Conservation (phyloP, 2,888 invertebrate species). For the Eupithecia exiguata region DNA sequence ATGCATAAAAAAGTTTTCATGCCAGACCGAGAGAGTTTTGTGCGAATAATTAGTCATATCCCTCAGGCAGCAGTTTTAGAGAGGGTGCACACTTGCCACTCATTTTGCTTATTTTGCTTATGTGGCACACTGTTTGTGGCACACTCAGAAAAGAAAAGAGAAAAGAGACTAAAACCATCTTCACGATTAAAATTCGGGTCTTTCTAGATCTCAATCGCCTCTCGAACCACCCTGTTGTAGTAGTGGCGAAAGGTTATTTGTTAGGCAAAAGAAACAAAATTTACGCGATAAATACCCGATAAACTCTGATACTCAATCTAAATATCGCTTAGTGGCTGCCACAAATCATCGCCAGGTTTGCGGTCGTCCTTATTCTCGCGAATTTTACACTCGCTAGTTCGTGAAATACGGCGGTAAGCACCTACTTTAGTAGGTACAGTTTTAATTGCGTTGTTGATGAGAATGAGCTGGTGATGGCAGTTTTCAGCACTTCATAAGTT, state of each 20-base stretch:
- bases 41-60: constrained; percentile 9
- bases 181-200: too few species aligned
- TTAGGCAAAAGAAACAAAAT: too few species aligned
- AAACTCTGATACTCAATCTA: background rate
- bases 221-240: too few species aligned
- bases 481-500: constrained; percentile 3
- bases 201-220: too few species aligned
- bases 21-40: constrained; percentile 1
- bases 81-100: background rate
- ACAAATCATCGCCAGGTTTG: background rate
- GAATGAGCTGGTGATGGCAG: constrained; percentile 8
- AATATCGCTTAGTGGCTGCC: background rate
- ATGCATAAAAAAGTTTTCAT: constrained; percentile 13
- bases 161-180: too few species aligned
- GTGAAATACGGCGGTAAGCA: constrained; percentile 7
- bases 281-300: too few species aligned
- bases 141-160: too few species aligned
- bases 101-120: too few species aligned
- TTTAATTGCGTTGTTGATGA: constrained; percentile 9
- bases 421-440: constrained; percentile 8
- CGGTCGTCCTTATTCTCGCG: background rate
- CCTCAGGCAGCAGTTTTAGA: background rate
- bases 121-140: too few species aligned
- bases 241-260: too few species aligned
- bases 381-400: constrained; percentile 5